These are phyloP conservation scores for Nylanderia fulva DNA, from an alignment of 1,140 invertebrate genomes.

Conservation along the genomic window DNA sequence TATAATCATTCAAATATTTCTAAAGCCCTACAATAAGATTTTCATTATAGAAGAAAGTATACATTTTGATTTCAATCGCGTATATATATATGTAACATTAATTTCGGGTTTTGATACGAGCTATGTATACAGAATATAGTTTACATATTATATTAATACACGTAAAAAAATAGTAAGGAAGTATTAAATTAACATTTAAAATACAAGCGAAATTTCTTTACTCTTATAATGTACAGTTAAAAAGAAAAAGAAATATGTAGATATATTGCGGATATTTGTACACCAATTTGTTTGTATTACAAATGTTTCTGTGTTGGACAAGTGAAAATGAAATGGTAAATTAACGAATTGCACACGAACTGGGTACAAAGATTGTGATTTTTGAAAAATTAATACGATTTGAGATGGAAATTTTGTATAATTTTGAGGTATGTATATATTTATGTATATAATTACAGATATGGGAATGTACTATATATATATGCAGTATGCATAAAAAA, in stretches of 20 bases:
- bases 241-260: slow-evolving; percentile 46
- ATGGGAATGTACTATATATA: background rate
- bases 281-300: slow-evolving; percentile 32
- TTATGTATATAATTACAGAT: background rate
- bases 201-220: slow-evolving; percentile 44
- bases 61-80: slow-evolving; percentile 57
- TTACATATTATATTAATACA: slow-evolving; percentile 31
- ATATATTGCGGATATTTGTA: slow-evolving; percentile 55
- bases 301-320: slow-evolving; percentile 40
- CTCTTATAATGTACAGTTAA: slow-evolving; percentile 57
- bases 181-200: slow-evolving; percentile 29
- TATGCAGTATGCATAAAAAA: slow-evolving; percentile 43
- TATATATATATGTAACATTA: slow-evolving; percentile 13
- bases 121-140: background rate
- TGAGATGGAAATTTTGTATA: slow-evolving; percentile 66
- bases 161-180: slow-evolving; percentile 8
- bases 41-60: slow-evolving; percentile 23
- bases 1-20: slow-evolving; percentile 40
- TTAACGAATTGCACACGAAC: slow-evolving; percentile 45
- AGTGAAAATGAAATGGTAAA: background rate
- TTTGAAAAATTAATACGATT: slow-evolving; percentile 57
- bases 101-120: slow-evolving; percentile 60
- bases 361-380: slow-evolving; percentile 68
- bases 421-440: slow-evolving; percentile 65
- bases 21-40: slow-evolving; percentile 16